These are phyloP conservation scores for Dendrolimus houi DNA, from an alignment of 2,888 invertebrate species.

Conservation along the genomic window DNA sequence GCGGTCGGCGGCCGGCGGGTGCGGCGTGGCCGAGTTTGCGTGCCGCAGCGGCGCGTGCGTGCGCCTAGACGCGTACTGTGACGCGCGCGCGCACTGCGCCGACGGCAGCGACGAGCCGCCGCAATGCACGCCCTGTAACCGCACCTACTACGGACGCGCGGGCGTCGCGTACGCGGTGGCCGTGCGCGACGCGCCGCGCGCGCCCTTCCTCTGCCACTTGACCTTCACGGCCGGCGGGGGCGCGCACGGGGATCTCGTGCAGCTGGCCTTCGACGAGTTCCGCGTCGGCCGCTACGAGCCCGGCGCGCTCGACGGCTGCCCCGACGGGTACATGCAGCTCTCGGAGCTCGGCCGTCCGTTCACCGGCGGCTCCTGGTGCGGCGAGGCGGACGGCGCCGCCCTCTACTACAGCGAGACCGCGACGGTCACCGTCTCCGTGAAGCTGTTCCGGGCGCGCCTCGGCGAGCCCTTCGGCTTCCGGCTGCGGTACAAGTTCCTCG, in stretches of 20 bases:
- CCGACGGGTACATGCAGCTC: slow-evolving; percentile 91
- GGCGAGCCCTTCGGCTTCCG: slow-evolving; percentile 87
- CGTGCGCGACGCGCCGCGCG: slow-evolving; percentile 84
- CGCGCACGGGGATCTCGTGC: slow-evolving; percentile 91
- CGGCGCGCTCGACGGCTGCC: slow-evolving; percentile 84
- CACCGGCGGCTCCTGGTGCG: slow-evolving; percentile 94
- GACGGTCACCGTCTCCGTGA: slow-evolving; percentile 90
- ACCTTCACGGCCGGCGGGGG: slow-evolving; percentile 94
- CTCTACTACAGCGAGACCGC: slow-evolving; percentile 94
- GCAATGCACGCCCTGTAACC: slow-evolving; percentile 79
- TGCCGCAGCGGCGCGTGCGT: slow-evolving; percentile 83
- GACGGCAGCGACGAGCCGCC: slow-evolving; percentile 92
- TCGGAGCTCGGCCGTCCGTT: slow-evolving; percentile 91
- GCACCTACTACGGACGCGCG: slow-evolving; percentile 92
- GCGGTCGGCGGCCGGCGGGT: slow-evolving; percentile 43
- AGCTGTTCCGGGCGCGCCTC: slow-evolving; percentile 83
- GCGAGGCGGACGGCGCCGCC: slow-evolving; percentile 86
- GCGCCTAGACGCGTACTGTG: slow-evolving; percentile 90
- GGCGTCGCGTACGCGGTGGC: slow-evolving; percentile 88
- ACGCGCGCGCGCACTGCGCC: slow-evolving; percentile 89
- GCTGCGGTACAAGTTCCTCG: slow-evolving; percentile 88
- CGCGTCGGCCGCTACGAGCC: slow-evolving; percentile 89
- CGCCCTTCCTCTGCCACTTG: slow-evolving; percentile 92
- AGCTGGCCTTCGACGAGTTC: slow-evolving; percentile 92
- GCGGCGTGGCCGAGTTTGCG: slow-evolving; percentile 55